A percentile compares a stretch with the other conserved stretches of the same genome.
Conservation (phyloP, 2,888 invertebrate species). For the Drosophila algonquin region DNA sequence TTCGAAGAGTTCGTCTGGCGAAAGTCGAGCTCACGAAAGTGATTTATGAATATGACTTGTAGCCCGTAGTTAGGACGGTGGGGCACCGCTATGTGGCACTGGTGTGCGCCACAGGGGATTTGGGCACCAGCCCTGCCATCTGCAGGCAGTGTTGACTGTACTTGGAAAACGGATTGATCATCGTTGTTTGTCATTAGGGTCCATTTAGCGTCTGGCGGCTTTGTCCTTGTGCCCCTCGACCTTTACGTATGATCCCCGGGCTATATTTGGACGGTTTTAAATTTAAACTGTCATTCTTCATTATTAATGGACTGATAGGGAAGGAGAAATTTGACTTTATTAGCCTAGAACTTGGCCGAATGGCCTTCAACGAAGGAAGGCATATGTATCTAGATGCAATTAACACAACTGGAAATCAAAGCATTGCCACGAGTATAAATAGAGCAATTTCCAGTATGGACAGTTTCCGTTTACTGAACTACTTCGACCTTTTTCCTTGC, state of each 20-base stretch:
- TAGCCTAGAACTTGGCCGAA: constrained; percentile 2
- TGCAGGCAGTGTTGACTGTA: constrained; percentile 12
- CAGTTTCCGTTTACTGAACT: constrained; percentile 12
- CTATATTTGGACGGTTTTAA: constrained; percentile 59
- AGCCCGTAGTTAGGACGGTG: constrained; percentile 35
- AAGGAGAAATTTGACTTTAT: neutral
- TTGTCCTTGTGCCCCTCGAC: constrained; percentile 41
- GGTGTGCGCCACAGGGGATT: neutral
- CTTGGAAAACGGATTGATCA: constrained; percentile 43
- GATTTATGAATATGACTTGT: constrained; percentile 60
- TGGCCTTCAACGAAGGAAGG: neutral
- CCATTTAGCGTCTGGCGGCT: constrained; percentile 22
- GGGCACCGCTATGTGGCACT: neutral
- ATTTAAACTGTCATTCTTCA: constrained; percentile 45
- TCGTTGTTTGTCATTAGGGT: constrained; percentile 26
- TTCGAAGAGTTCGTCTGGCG: constrained; percentile 58
- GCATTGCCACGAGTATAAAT: constrained; percentile 3
- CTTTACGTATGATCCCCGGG: constrained; percentile 28
- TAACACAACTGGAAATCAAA: neutral
- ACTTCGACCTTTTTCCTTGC: constrained; percentile 12
- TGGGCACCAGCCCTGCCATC: too few relatives aligned
- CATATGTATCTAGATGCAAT: constrained; percentile 6
- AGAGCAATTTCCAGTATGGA: neutral
- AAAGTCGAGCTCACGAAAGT: constrained; percentile 53
- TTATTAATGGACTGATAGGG: constrained; percentile 47